phyloP scores from a whole-genome alignment of 2,113 vertebrate genomes.

The Otus sunia region DNA sequence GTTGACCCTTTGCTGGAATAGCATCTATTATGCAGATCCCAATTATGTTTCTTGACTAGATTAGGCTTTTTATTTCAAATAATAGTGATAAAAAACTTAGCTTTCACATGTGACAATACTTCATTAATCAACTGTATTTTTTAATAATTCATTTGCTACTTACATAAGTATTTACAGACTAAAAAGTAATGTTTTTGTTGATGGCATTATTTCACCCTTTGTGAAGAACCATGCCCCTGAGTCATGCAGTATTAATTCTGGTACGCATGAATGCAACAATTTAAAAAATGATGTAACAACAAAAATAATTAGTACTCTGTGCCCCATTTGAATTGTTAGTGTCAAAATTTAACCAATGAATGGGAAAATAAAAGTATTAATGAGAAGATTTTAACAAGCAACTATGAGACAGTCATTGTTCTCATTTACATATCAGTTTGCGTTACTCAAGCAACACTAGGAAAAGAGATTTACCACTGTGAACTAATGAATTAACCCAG shows the following conservation, averaged over 20 bases:
- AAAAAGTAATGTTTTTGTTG: background rate
- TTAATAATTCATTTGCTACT: constrained; percentile 24
- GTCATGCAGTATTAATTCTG: constrained; percentile 8
- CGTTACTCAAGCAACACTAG: background rate
- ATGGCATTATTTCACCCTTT: background rate
- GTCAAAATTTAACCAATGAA: background rate
- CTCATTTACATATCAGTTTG: background rate
- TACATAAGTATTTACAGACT: constrained; percentile 7
- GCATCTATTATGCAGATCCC: background rate
- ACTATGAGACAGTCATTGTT: background rate
- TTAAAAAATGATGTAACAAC: constrained; percentile 13
- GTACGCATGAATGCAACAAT: background rate
- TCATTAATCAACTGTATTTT: constrained; percentile 12
- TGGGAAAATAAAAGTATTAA: background rate
- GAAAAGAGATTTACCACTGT: background rate
- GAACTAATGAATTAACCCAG: background rate
- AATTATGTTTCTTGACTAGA: background rate
- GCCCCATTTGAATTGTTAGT: background rate
- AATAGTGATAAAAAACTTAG: background rate
- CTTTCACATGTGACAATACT: constrained; percentile 7
- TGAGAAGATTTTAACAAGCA: background rate
- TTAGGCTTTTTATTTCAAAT: constrained; percentile 23
- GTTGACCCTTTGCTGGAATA: background rate
- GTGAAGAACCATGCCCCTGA: background rate
- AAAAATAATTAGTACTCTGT: constrained; percentile 28